Evolutionary conservation across 2,113 vertebrate genomes (phyloP).

Genomic region (Ptyas mucosa): DNA sequence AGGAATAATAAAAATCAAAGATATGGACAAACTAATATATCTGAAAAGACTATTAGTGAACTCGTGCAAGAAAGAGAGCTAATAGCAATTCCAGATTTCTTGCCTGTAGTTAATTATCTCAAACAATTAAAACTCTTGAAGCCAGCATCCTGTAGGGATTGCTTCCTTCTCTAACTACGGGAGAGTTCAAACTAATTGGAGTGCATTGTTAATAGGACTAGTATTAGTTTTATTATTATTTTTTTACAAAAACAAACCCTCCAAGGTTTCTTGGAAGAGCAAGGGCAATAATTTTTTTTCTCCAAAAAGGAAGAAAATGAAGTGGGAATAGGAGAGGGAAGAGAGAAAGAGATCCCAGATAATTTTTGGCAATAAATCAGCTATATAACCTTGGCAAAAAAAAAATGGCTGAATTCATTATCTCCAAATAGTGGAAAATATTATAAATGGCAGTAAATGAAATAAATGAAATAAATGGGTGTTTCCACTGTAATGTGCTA

Average conservation of each 20-base stretch:
- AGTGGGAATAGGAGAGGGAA: not conserved
- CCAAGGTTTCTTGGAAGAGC: slow-evolving; percentile 70
- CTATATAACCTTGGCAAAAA: slow-evolving; percentile 71
- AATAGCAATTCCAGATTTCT: slow-evolving; percentile 54
- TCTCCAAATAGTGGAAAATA: slow-evolving; percentile 80
- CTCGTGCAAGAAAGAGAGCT: slow-evolving; percentile 18
- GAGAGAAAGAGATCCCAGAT: slow-evolving; percentile 55
- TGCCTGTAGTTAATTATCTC: slow-evolving; percentile 58
- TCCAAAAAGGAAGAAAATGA: not conserved
- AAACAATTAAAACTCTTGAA: slow-evolving; percentile 46
- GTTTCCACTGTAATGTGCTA: slow-evolving; percentile 74
- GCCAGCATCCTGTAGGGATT: slow-evolving; percentile 43
- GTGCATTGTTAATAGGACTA: slow-evolving; percentile 71
- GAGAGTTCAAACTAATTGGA: slow-evolving; percentile 66
- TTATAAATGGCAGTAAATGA: slow-evolving; percentile 80
- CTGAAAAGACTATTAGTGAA: slow-evolving; percentile 33
- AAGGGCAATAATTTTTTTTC: slow-evolving; percentile 58
- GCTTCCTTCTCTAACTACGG: slow-evolving; percentile 45
- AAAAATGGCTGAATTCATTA: slow-evolving; percentile 71
- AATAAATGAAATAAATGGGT: slow-evolving; percentile 79
- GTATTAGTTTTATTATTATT: slow-evolving; percentile 62
- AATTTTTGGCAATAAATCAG: slow-evolving; percentile 68
- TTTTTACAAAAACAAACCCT: slow-evolving; percentile 63
- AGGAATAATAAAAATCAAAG: slow-evolving; percentile 17
- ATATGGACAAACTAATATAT: slow-evolving; percentile 45